Evolutionary conservation across 2,888 invertebrate species (phyloP).

Genomic region (Cosmopolites sordidus): DNA sequence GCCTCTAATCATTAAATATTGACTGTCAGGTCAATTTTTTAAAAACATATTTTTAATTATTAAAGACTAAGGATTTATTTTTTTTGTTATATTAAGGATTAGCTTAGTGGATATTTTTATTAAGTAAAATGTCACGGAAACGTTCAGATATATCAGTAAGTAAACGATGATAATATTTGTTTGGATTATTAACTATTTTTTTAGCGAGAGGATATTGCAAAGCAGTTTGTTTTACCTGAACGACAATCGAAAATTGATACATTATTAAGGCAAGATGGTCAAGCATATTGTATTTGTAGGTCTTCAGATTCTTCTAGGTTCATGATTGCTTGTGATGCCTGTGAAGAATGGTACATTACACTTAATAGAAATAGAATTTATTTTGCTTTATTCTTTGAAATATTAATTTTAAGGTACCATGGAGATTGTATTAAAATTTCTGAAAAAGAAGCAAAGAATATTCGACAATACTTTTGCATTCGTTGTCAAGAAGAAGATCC

Average conservation of each 20-base stretch:
- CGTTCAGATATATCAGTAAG: slow-evolving; percentile 32
- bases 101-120: too few species aligned
- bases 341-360: slow-evolving; percentile 79
- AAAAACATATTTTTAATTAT: too few species aligned
- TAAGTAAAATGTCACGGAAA: slow-evolving; percentile 30
- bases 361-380: not conserved
- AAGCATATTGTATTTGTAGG: slow-evolving; percentile 92
- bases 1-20: too few species aligned
- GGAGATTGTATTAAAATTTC: slow-evolving; percentile 96
- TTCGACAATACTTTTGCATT: slow-evolving; percentile 90
- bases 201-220: slow-evolving; percentile 84
- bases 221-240: slow-evolving; percentile 83
- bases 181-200: slow-evolving; percentile 2
- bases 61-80: too few species aligned
- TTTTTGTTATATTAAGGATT: too few species aligned
- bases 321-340: slow-evolving; percentile 97
- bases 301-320: slow-evolving; percentile 91
- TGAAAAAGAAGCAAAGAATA: slow-evolving; percentile 86
- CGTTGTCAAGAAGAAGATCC: slow-evolving; percentile 81
- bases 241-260: slow-evolving; percentile 87
- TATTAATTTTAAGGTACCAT: slow-evolving; percentile 61
- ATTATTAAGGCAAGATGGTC: slow-evolving; percentile 81
- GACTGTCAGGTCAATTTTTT: too few species aligned
- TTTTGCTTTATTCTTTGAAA: not conserved
- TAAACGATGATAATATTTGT: not conserved